Conservation (phyloP, 2,797 vertebrate species). For the Spea hammondii region DNA sequence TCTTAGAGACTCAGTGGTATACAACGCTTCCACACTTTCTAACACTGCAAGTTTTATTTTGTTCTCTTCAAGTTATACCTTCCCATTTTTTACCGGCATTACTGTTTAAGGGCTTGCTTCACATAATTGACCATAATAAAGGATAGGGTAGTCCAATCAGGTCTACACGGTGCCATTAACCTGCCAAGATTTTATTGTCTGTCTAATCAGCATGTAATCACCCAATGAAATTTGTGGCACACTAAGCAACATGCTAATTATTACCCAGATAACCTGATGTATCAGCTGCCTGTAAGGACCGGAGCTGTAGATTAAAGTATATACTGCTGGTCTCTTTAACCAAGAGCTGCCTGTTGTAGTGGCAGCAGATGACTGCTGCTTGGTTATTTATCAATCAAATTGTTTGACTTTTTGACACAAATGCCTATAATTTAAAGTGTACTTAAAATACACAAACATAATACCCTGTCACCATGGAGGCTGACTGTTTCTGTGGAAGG, state of each 20-base stretch:
- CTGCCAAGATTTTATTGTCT: neutral
- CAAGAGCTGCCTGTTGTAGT: too few relatives aligned
- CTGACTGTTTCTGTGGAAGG: too few relatives aligned
- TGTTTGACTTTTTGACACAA: neutral
- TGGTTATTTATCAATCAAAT: neutral
- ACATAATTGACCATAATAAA: too few relatives aligned
- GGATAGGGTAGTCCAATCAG: neutral
- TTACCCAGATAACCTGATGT: neutral
- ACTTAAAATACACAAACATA: neutral
- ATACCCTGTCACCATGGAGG: too few relatives aligned
- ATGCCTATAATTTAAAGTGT: neutral
- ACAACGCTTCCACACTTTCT: too few relatives aligned
- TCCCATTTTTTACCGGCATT: neutral
- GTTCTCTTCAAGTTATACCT: neutral
- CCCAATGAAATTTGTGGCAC: neutral
- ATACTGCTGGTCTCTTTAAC: too few relatives aligned
- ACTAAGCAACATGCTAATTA: neutral
- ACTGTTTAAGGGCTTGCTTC: neutral
- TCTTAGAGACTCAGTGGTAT: too few relatives aligned
- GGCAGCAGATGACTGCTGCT: too few relatives aligned
- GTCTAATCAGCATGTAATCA: neutral
- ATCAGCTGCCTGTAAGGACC: neutral
- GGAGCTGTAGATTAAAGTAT: too few relatives aligned
- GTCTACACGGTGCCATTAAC: neutral
- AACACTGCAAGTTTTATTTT: neutral